Evolutionary conservation across 2,888 invertebrate species (phyloP).

Genomic region (Tetragonula carbonaria): DNA sequence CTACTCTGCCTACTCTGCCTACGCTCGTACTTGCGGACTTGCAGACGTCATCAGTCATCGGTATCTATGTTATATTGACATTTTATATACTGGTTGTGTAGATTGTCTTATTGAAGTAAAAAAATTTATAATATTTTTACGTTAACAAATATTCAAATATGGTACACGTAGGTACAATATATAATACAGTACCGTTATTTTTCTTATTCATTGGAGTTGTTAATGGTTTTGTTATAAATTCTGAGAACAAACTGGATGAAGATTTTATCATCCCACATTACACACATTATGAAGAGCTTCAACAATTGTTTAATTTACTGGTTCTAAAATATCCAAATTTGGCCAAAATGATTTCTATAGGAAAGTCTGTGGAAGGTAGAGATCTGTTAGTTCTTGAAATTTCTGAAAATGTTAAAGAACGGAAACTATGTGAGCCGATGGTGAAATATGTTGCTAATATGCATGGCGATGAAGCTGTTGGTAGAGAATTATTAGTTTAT

Average conservation of each 20-base stretch:
- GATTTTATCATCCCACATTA: conserved; percentile 84
- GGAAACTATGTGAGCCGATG: conserved; percentile 91
- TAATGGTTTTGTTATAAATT: conserved; percentile 43
- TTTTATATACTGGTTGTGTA: conserved; percentile 25
- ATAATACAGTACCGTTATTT: conserved; percentile 32
- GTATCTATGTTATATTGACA: conserved; percentile 22
- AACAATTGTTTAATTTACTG: conserved; percentile 87
- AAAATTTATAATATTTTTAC: conserved; percentile 18
- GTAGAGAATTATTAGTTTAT: conserved; percentile 92
- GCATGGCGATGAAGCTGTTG: conserved; percentile 98
- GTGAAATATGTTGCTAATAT: conserved; percentile 98
- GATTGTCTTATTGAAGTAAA: conserved; percentile 44
- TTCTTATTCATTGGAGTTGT: conserved; percentile 35
- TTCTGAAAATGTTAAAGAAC: conserved; percentile 88
- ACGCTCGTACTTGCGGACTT: conserved; percentile 36
- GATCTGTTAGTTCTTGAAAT: conserved; percentile 93
- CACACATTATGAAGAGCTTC: conserved; percentile 89
- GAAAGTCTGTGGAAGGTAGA: conserved; percentile 92
- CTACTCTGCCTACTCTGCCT: conserved; percentile 22
- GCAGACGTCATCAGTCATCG: conserved; percentile 3
- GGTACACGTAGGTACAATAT: conserved; percentile 23
- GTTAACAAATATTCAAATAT: conserved; percentile 30
- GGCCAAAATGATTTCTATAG: conserved; percentile 90
- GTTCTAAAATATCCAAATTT: conserved; percentile 88
- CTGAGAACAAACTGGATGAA: conserved; percentile 60